phyloP scores from a whole-genome alignment of 2,888 invertebrate genomes.

The Tachina fera region DNA sequence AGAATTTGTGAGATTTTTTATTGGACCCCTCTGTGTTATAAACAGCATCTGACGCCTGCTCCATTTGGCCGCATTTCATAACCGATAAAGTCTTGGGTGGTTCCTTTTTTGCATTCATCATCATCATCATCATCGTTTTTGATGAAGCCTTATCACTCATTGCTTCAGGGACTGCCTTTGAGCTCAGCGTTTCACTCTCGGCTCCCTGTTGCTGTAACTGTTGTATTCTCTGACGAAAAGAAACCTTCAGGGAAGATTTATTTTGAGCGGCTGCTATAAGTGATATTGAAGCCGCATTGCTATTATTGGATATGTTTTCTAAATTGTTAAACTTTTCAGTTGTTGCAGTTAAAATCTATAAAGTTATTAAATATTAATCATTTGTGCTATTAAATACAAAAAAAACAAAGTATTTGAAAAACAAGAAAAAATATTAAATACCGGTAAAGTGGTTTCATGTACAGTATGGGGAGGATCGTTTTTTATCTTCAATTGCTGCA shows the following conservation, averaged over 20 bases:
- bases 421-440: conserved; percentile 68
- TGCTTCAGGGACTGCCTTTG: not conserved
- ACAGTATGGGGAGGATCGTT: conserved; percentile 85
- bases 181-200: conserved; percentile 75
- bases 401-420: not conserved
- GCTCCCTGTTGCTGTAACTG: conserved; percentile 83
- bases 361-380: not conserved
- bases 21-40: conserved; percentile 72
- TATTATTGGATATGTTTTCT: conserved; percentile 72
- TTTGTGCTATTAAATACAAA: not conserved
- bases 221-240: conserved; percentile 86
- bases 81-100: conserved; percentile 77
- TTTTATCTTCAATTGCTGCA: conserved; percentile 90
- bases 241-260: conserved; percentile 84
- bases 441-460: conserved; percentile 79
- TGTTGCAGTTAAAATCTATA: conserved; percentile 72
- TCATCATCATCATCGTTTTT: conserved; percentile 74
- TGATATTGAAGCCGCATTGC: conserved; percentile 59
- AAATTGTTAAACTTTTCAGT: conserved; percentile 76
- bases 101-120: conserved; percentile 82
- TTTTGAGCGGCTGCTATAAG: conserved; percentile 74
- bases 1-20: conserved; percentile 76
- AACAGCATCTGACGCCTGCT: conserved; percentile 75
- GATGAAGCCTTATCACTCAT: conserved; percentile 70
- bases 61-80: conserved; percentile 61